Conservation (phyloP, 2,113 vertebrate genomes). For the cattle (Bos taurus) region ARS-UCD2.0 NC_037337.1:46869501-46870000, state of each 20-base stretch:
- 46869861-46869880: neutral
- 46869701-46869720: neutral
- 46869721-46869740: neutral
- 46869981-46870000: neutral
- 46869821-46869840: neutral
- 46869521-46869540: neutral
- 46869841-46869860: neutral
- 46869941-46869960: neutral
- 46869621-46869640: neutral
- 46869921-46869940: neutral
- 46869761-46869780: neutral
- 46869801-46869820: neutral
- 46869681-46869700: neutral
- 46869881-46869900: neutral
- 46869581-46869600: neutral
- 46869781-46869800: neutral
- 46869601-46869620: neutral
- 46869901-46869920: neutral
- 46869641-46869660: neutral
- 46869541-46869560: neutral
- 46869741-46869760: neutral
- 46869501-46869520: neutral
- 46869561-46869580: neutral
- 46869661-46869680: neutral
- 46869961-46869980: neutral